phyloP scores from a whole-genome alignment of 2,888 invertebrate genomes.

The Epinotia ramella region DNA sequence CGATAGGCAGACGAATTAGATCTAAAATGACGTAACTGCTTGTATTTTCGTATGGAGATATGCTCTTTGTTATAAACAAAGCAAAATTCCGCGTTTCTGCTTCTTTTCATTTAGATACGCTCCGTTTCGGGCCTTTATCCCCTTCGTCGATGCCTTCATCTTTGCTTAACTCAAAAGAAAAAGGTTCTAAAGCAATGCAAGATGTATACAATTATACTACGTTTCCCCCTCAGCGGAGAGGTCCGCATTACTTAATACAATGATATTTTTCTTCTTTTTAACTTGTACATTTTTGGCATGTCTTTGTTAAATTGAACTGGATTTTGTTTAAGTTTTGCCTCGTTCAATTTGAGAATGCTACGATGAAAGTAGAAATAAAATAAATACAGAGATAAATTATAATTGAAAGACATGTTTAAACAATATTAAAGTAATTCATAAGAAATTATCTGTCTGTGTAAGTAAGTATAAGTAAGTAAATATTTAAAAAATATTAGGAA shows the following conservation, averaged over 20 bases:
- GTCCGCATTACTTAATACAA: constrained; percentile 70
- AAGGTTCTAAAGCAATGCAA: not conserved
- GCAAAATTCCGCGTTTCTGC: constrained; percentile 47
- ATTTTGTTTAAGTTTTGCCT: constrained; percentile 54
- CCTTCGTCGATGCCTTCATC: constrained; percentile 66
- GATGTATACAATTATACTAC: not conserved
- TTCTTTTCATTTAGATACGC: constrained; percentile 69
- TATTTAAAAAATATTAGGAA: too few relatives aligned
- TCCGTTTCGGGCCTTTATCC: constrained; percentile 62
- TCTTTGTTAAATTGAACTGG: constrained; percentile 56
- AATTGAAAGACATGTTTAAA: too few relatives aligned
- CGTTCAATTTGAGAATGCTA: constrained; percentile 21
- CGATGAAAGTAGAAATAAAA: not conserved
- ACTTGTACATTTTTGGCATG: constrained; percentile 54
- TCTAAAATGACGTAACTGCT: not conserved
- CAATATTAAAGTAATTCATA: too few relatives aligned
- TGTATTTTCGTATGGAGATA: not conserved
- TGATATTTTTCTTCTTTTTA: constrained; percentile 61
- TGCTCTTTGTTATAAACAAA: not conserved
- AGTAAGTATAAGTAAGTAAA: too few relatives aligned
- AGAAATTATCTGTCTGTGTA: too few relatives aligned
- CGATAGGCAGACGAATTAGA: constrained; percentile 64
- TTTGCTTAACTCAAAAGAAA: constrained; percentile 34
- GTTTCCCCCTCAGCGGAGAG: constrained; percentile 50
- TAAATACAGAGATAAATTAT: not conserved